Base-by-base conservation (phyloP, 2,113 vertebrate species). In the Tricholaema leucomelas region DNA sequence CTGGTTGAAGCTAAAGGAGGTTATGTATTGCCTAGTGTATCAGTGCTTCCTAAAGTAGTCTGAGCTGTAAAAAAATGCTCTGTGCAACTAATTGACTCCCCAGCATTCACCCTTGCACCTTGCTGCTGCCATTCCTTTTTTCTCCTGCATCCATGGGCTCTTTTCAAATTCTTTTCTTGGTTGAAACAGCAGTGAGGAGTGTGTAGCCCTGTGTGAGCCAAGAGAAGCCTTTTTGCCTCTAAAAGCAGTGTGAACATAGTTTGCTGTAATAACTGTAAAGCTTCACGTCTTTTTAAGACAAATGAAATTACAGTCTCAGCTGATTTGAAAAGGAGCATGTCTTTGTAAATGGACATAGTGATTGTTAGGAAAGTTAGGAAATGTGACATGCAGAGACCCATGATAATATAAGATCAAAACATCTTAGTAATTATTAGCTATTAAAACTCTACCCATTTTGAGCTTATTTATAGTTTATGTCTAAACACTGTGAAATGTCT, bases 91-190 rank as follows among this genome's bases (percentile, higher is more conserved):
- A 31, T 10, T 54, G 24, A 4, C 40, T 70, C 40, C 76, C 21
- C 70, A 58, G 69, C 21, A 12, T 25, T 74, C 21, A 36, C 70
- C 33, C 30, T 28, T 6, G 28, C 31, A 56, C 18, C 31, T 50
- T 30, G 30, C 25, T 69, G 35, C 69, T 72, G 30, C 13, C 48
- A 40, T 25, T 77, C 6, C 15, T 15, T 73, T 44, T 54, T 40
- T 17, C 28, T 46, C 23, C n/a, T 1, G 0, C 19, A 25, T 50
- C 25, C 15, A 1, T 21, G 15, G n/a, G 16, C 24, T 73, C 20
- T 46, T 66, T 73, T 33, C 54, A 74, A 55, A 12, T 40, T 36
- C 38, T 35, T 33, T 24, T 27, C n/a, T 40, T 54, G 23, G 24
- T 10, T 56, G 33, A 21, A 50, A 63, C 25, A 80, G 55, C 35